Percentiles rank a stretch among this genome's conserved stretches.
Conservation (phyloP, 2,113 vertebrate species). For the Ciconia boyciana region DNA sequence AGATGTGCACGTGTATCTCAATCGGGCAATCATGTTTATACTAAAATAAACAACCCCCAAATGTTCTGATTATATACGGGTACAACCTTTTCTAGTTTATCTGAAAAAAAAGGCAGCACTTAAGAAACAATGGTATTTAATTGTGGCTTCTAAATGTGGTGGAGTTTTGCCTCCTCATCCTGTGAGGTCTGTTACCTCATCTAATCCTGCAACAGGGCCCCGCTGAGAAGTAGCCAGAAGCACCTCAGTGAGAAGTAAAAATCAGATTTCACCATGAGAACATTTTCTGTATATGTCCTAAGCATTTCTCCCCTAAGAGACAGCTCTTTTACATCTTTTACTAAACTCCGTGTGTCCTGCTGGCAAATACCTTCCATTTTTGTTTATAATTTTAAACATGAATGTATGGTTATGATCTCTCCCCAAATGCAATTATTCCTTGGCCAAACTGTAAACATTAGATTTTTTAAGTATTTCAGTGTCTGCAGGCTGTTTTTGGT, state of each 20-base stretch:
- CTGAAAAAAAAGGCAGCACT: neutral
- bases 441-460: neutral
- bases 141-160: neutral
- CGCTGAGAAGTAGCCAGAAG: neutral
- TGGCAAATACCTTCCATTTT: neutral
- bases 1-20: neutral
- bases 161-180: neutral
- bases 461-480: neutral
- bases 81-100: neutral
- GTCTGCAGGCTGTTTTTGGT: neutral
- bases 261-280: neutral
- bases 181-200: neutral
- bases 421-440: neutral
- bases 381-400: neutral
- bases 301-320: neutral
- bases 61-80: slow-evolving; percentile 3
- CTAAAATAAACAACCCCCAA: slow-evolving; percentile 20
- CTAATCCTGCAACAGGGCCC: neutral
- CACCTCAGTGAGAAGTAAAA: neutral
- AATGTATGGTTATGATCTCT: neutral
- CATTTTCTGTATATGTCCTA: neutral
- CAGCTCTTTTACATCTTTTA: neutral
- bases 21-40: neutral
- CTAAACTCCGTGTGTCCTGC: neutral
- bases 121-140: slow-evolving; percentile 5